Evolutionary conservation across 30 jellyfish, hydroid and myxozoan species (phyloP), one percentile per base, ranked within the genome.

Genomic region (Hydractinia echinata): DNA sequence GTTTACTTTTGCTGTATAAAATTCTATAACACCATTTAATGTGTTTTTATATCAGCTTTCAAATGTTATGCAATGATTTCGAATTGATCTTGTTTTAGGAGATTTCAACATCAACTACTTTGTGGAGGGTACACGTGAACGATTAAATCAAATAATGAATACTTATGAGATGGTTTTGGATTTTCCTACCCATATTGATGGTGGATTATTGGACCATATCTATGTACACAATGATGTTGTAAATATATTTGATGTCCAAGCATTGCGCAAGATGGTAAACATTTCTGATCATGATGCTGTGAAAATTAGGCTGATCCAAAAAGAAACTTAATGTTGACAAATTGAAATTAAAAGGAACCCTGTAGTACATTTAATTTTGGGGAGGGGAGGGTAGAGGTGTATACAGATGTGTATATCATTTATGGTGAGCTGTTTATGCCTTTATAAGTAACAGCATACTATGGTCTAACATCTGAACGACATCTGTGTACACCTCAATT

Each of bases 171-270:
- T 21, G 50, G 50, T 73, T 48, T 7, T 8, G 13, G 50, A 7
- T 73, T 44, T 7, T 10, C 82, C 82, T 73, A 73, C 82, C 30
- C 82, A 73, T 44, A 73, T 73, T 51, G 30, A 48, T 8, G 82
- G 82, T n/a, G 15, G 66, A 73, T 8, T 73, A 14, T 7, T 73
- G 11, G 82, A 73, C 73, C 82, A 73, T 21, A 53, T 73, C 50
- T 73, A 73, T 73, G 82, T 73, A n/a, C 30, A 30, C 30, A 73
- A 73, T 15, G 72, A 30, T 51, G 8, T 73, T 73, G 52, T 14
- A 10, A 10, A 10, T 58, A n/a, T n/a, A n/a, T n/a, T n/a, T n/a
- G 68, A 58, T 58, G n/a, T 10, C n/a, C 11, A 10, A 10, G 10
- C 68, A 10, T 10, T 58, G n/a, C 10, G 10, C 68, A 58, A 58